Evolutionary conservation across 2,113 vertebrate genomes (phyloP), one percentile per base, ranked within the genome.

Genomic region (Solenodon paradoxus): DNA sequence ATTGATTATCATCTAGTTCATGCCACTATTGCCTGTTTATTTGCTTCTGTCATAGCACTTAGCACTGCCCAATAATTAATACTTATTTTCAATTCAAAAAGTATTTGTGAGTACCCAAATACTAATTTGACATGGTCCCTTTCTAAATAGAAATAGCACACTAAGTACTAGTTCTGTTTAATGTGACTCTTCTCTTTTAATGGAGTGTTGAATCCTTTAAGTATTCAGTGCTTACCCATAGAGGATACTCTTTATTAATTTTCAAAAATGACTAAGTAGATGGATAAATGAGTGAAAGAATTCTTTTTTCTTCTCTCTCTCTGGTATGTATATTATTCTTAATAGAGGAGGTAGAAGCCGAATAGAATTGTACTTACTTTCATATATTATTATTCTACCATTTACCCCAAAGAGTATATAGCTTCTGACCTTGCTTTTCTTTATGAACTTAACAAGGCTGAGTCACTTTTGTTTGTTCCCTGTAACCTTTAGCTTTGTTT

Each of bases 11-110:
- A 95, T 38, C 38, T 35, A 28, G 15, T 81, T 80, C 59, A 66
- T 69, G 22, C 13, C 30, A 77, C 13, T 61, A 8, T 35, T 64
- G 38, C 55, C 28, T 84, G 10, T 85, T 79, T 42, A 24, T 74
- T 84, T 88, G 40, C 68, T 91, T 89, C 30, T 71, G 3, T 63
- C 63, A 42, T 32, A 64, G 42, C 47, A 64, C 28, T 75, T 32
- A 64, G 42, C 47, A 64, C 28, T 75, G 9, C 28, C 69, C 10
- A 38, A 4, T 42, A 86, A 74, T 42, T 64, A 53, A 15, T 82
- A 69, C 55, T 66, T 66, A 32, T 87, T 95, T 95, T 90, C 8
- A 96, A 9, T 63, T 82, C 30, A 49, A 7, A 49, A 95, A 53
- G 66, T 42, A 78, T 55, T 82, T 78, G 49, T 30, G 17, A 28